phyloP scores from a whole-genome alignment of 2,888 invertebrate genomes.

The Netelia virgata region DNA sequence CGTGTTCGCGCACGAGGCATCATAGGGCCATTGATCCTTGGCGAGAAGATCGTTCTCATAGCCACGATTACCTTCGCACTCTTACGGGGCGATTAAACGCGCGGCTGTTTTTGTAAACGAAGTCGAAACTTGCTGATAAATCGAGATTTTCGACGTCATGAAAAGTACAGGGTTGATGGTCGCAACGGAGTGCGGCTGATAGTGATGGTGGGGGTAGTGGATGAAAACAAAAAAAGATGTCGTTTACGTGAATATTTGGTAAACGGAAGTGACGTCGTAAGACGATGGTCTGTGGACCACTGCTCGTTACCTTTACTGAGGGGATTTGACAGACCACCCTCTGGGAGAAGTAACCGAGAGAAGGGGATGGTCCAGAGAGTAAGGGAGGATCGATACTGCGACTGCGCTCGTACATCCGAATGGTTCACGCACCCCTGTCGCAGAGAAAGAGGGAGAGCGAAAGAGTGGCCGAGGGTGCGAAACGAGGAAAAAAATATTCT shows the following conservation, averaged over 20 bases:
- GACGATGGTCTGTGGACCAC: slow-evolving; percentile 82
- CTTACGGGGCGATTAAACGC: slow-evolving; percentile 15
- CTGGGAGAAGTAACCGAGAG: slow-evolving; percentile 3
- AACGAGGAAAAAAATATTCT: slow-evolving; percentile 22
- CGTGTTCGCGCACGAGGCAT: slow-evolving; percentile 46
- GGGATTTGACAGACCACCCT: slow-evolving; percentile 49
- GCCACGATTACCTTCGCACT: slow-evolving; percentile 7
- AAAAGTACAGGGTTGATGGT: too few species aligned
- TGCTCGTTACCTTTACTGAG: slow-evolving; percentile 76
- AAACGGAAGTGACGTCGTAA: slow-evolving; percentile 76
- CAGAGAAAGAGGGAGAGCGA: slow-evolving; percentile 11
- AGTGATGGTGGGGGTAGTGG: neutral
- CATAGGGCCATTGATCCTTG: slow-evolving; percentile 25
- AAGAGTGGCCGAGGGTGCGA: slow-evolving; percentile 20
- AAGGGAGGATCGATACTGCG: slow-evolving; percentile 71
- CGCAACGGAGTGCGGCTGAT: too few species aligned
- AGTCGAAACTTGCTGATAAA: too few species aligned
- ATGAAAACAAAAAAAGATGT: neutral
- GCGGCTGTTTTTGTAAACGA: neutral
- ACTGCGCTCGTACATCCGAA: slow-evolving; percentile 64
- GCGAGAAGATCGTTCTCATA: slow-evolving; percentile 26
- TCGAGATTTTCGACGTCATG: too few species aligned
- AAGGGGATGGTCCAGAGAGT: slow-evolving; percentile 63
- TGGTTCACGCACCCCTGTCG: slow-evolving; percentile 60
- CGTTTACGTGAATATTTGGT: neutral